These are phyloP conservation scores for Eupithecia tripunctaria DNA, from an alignment of 2,888 invertebrate species.

Conservation along the genomic window DNA sequence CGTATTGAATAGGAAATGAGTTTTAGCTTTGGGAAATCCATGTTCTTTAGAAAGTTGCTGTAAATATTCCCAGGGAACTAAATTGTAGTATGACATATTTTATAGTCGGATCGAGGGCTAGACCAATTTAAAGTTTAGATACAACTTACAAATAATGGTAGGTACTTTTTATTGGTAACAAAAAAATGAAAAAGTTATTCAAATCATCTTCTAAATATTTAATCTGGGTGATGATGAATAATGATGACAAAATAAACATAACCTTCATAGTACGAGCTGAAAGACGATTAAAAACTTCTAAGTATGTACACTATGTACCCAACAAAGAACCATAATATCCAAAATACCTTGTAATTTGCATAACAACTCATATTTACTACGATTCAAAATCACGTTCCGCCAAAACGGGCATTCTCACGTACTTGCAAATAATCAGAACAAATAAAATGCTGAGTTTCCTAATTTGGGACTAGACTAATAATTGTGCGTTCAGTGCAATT, in stretches of 20 bases:
- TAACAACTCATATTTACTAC: background rate
- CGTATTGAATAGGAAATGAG: background rate
- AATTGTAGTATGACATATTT: background rate
- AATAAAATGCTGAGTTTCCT: background rate
- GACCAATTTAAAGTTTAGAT: too few species aligned
- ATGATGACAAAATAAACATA: too few species aligned
- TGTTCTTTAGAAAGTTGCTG: background rate
- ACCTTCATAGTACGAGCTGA: background rate
- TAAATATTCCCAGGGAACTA: too few species aligned
- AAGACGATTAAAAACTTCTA: background rate
- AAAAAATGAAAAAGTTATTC: background rate
- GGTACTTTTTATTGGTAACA: too few species aligned
- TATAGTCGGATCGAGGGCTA: background rate
- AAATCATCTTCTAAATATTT: background rate
- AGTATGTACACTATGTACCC: background rate
- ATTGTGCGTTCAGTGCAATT: background rate
- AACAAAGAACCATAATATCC: background rate
- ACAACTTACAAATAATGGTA: too few species aligned
- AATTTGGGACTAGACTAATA: background rate
- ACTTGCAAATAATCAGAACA: slow-evolving; percentile 1
- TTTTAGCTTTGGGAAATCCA: background rate
- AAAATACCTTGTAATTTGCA: background rate
- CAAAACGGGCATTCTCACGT: background rate
- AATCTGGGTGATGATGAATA: background rate
- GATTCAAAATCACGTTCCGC: background rate